Evolutionary conservation across 1,140 invertebrate species (phyloP).

Genomic region (Drosophila pseudoobscura): DNA sequence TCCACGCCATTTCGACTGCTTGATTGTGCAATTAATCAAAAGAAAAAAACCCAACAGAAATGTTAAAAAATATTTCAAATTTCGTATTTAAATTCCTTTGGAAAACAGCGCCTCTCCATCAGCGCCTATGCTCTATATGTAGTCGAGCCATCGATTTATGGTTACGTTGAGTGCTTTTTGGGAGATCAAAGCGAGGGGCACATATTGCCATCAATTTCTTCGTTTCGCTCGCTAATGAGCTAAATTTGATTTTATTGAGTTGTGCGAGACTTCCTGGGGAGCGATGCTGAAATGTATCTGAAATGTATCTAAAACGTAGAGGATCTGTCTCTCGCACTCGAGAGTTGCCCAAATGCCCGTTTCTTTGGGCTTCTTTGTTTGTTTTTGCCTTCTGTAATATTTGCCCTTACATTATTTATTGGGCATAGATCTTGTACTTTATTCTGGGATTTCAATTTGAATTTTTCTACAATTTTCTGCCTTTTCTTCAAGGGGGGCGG

Average conservation of each 20-base stretch:
- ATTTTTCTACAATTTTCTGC: no score
- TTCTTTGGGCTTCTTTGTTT: no score
- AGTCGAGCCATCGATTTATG: constrained; percentile 38
- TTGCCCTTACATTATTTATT: no score
- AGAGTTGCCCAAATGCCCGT: no score
- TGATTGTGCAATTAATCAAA: constrained; percentile 68
- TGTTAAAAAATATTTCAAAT: constrained; percentile 38
- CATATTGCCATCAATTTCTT: constrained; percentile 74
- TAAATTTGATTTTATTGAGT: constrained; percentile 79
- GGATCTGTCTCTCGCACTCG: neutral
- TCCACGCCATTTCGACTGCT: neutral
- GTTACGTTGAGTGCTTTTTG: constrained; percentile 61
- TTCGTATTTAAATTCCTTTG: constrained; percentile 7
- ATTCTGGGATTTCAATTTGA: no score
- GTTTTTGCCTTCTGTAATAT: no score
- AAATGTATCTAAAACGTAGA: neutral
- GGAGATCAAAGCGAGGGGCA: constrained; percentile 66
- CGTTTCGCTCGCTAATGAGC: constrained; percentile 68
- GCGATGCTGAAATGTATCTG: constrained; percentile 8
- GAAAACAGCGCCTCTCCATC: constrained; percentile 34
- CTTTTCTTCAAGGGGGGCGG: no score
- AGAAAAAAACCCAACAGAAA: constrained; percentile 27
- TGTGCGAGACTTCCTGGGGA: constrained; percentile 34
- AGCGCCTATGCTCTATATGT: constrained; percentile 25
- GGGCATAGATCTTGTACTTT: no score